Percentiles rank a stretch among this genome's conserved stretches.
These are phyloP conservation scores for Poecilia latipinna DNA, from an alignment of 2,113 vertebrate species.

Conservation along the genomic window DNA sequence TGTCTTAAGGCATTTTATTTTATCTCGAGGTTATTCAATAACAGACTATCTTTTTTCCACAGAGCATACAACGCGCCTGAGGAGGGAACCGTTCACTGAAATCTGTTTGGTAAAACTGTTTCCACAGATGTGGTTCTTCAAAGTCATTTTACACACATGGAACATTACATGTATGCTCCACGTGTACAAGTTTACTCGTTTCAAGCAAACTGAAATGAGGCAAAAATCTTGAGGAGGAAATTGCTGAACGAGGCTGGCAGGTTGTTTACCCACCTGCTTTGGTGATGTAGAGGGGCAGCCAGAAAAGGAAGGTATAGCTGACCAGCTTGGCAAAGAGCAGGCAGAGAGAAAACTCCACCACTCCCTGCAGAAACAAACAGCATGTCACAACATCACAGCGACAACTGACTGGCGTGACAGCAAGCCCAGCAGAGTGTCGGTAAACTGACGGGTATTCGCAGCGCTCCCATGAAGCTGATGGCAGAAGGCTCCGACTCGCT, in stretches of 20 bases:
- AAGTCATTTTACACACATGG: neutral
- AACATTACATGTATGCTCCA: neutral
- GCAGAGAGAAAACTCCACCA: slow-evolving; percentile 93
- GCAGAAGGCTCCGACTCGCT: slow-evolving; percentile 80
- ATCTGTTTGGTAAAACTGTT: neutral
- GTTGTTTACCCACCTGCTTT: slow-evolving; percentile 81
- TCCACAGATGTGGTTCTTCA: neutral
- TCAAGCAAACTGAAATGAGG: neutral
- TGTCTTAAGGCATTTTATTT: too few relatives aligned
- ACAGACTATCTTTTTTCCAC: too few relatives aligned
- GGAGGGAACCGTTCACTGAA: neutral
- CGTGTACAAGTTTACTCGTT: too few relatives aligned
- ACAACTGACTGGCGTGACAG: neutral
- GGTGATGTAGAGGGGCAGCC: slow-evolving; percentile 94
- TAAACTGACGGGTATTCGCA: slow-evolving; percentile 88
- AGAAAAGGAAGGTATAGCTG: slow-evolving; percentile 98
- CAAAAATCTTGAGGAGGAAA: neutral
- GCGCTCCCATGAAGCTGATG: slow-evolving; percentile 92
- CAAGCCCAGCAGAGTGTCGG: neutral
- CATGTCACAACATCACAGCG: neutral
- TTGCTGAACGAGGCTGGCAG: neutral
- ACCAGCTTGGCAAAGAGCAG: slow-evolving; percentile 96
- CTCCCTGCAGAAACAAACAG: slow-evolving; percentile 80
- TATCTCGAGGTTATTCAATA: too few relatives aligned
- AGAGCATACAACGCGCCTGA: neutral